Evolutionary conservation across 2,113 vertebrate species (phyloP).

Genomic region (Otis tarda): DNA sequence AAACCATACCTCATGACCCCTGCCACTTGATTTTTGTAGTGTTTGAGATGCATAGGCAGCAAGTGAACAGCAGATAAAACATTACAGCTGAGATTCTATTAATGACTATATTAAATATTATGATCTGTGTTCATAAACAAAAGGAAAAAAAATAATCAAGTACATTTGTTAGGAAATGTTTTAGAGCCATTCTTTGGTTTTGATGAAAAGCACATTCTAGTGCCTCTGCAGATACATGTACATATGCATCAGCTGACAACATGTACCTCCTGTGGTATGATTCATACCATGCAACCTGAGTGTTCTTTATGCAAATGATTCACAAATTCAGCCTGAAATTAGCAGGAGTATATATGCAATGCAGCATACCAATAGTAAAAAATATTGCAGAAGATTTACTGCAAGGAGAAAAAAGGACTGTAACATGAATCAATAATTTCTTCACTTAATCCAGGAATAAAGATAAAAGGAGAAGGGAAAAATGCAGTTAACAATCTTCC

Average conservation of each 20-base stretch:
- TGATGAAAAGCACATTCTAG: not conserved
- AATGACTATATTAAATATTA: not conserved
- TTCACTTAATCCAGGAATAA: constrained; percentile 36
- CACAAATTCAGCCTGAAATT: not conserved
- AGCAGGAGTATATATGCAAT: rapidly evolving
- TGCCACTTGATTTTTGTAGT: not conserved
- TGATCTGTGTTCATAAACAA: not conserved
- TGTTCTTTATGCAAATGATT: not conserved
- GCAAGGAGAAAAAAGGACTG: not conserved
- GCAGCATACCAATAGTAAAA: not conserved
- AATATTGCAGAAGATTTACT: not conserved
- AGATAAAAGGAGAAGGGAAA: constrained; percentile 40
- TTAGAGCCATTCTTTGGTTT: not conserved
- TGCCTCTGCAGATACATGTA: not conserved
- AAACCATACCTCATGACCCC: not conserved
- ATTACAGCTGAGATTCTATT: not conserved
- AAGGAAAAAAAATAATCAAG: not conserved
- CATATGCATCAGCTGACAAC: not conserved
- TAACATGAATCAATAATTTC: constrained; percentile 13
- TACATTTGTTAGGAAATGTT: not conserved
- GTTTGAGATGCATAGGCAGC: not conserved
- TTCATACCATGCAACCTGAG: not conserved
- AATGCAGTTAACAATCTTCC: constrained; percentile 23
- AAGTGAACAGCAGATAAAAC: not conserved
- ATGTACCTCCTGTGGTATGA: not conserved